Evolutionary conservation across 2,113 vertebrate species (phyloP).

Genomic region (Austrofundulus limnaeus): DNA sequence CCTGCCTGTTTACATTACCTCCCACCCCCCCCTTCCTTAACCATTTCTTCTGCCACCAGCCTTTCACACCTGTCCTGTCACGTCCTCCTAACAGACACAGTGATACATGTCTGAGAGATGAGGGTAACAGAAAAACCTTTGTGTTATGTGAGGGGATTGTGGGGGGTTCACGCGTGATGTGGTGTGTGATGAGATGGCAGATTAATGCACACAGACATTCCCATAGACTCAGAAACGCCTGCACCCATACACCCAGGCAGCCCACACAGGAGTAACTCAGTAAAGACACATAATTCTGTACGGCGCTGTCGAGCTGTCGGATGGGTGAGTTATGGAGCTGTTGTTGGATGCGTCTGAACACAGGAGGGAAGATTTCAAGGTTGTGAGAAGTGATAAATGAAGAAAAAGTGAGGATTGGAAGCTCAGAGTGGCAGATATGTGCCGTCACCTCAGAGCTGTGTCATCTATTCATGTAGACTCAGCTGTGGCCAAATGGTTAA

Average conservation of each 20-base stretch:
- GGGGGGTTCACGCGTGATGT: background rate
- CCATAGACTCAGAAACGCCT: constrained; percentile 32
- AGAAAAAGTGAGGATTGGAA: constrained; percentile 36
- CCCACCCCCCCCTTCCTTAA: constrained; percentile 9
- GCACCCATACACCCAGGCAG: constrained; percentile 30
- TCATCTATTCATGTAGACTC: constrained; percentile 7
- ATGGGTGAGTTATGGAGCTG: constrained; percentile 61
- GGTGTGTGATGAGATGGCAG: constrained; percentile 14
- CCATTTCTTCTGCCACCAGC: constrained; percentile 47
- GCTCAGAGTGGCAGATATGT: constrained; percentile 4
- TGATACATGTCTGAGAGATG: constrained; percentile 54
- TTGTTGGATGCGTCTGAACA: constrained; percentile 68
- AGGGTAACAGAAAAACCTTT: constrained; percentile 61
- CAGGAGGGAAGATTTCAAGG: constrained; percentile 56
- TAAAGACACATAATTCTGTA: constrained; percentile 20
- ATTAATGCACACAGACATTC: constrained; percentile 40
- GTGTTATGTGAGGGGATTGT: constrained; percentile 10
- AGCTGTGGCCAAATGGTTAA: too few species aligned
- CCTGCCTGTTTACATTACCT: constrained; percentile 70
- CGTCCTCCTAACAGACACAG: constrained; percentile 51
- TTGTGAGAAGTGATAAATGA: constrained; percentile 68
- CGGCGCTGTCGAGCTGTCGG: constrained; percentile 50
- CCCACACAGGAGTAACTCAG: constrained; percentile 51
- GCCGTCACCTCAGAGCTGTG: constrained; percentile 12
- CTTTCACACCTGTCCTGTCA: constrained; percentile 74